Evolutionary conservation across 2,113 vertebrate species (phyloP).

Genomic region (Marmota flaviventris): DNA sequence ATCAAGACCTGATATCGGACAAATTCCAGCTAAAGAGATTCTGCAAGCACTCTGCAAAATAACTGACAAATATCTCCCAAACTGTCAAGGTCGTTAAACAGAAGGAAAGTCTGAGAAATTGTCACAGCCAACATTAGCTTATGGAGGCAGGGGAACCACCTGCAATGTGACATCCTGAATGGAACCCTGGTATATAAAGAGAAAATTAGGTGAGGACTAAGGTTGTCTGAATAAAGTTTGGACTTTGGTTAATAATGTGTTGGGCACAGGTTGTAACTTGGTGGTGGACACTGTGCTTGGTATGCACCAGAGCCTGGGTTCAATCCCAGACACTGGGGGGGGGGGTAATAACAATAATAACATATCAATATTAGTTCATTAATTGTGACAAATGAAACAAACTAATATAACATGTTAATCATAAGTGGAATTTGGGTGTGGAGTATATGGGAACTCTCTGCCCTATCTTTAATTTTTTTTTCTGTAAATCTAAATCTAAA

Average conservation of each 20-base stretch:
- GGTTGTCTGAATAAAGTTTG: neutral
- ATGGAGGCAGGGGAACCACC: neutral
- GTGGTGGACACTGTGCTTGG: neutral
- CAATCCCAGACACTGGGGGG: neutral
- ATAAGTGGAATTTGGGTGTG: neutral
- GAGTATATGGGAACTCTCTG: neutral
- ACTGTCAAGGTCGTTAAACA: neutral
- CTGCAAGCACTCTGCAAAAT: neutral
- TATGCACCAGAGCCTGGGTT: neutral
- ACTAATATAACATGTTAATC: neutral
- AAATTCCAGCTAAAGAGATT: neutral
- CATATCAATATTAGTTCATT: neutral
- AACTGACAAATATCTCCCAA: neutral
- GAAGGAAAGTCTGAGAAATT: neutral
- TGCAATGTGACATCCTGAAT: neutral
- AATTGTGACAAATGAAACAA: neutral
- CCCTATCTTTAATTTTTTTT: neutral
- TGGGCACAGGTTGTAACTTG: no score
- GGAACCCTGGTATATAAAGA: neutral
- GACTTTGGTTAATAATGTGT: neutral
- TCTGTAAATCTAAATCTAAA: constrained; percentile 29
- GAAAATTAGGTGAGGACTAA: neutral
- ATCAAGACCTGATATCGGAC: neutral
- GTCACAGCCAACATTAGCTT: neutral
- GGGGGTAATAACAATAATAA: neutral